Evolutionary conservation across 2,797 vertebrate species (phyloP), one percentile per base, ranked within the genome.

Genomic region (Notolepis coatsorum): DNA sequence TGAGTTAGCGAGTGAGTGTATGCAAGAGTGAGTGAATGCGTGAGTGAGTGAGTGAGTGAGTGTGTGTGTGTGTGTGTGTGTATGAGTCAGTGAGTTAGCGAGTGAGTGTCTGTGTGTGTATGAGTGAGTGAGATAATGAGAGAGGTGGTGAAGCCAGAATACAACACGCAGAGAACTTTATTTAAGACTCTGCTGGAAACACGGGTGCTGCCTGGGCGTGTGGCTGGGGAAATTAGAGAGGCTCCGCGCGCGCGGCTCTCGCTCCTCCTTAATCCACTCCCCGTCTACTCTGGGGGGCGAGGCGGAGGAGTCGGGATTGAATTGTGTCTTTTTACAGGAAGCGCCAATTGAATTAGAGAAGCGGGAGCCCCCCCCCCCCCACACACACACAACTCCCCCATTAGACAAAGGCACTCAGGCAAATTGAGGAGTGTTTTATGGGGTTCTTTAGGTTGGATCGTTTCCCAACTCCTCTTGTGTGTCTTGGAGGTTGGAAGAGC

Each of bases 321-420:
- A 33, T 43, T 13, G 8, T 51, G 23, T n/a, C 38, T 35, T 47
- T 20, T 47, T 20, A 53, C 49, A 53, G 50, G 42, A 46, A 37
- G 30, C 15, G 4, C 3, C 18, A 37, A 56, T 65, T 48, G 33
- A 50, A 65, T 56, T 30, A 48, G 17, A 38, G 45, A 20, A 21
- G n/a, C n/a, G n/a, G n/a, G n/a, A n/a, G n/a, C n/a, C n/a, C n/a
- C n/a, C n/a, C n/a, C n/a, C n/a, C n/a, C n/a, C n/a, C n/a, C n/a
- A n/a, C n/a, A n/a, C n/a, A n/a, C n/a, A n/a, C n/a, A n/a, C n/a
- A n/a, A n/a, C n/a, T n/a, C n/a, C n/a, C 17, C 43, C 25, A 23
- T 27, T 21, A 1, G 43, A 46, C 33, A 30, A 37, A 42, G 30
- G 52, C 62, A 65, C 62, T 65, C 37, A 49, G 42, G 49, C 35